These are phyloP conservation scores for Ornithoptera priamus DNA, from an alignment of 2,888 invertebrate genomes.

Conservation along the genomic window DNA sequence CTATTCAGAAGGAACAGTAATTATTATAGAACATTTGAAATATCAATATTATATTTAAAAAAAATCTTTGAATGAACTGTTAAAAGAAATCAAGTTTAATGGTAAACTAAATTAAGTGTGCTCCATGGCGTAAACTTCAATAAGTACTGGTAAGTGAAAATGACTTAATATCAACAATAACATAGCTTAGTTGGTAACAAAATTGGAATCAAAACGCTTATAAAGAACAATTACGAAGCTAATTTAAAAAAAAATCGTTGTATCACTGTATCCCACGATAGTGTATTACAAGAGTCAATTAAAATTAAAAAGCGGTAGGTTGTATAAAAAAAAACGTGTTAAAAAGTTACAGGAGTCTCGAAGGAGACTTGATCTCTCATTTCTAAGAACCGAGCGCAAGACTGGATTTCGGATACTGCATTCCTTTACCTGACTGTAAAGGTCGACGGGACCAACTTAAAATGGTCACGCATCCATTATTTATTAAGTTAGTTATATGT, in stretches of 20 bases:
- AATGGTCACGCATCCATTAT: slow-evolving; percentile 18
- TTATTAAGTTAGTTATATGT: slow-evolving; percentile 19
- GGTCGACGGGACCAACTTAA: slow-evolving; percentile 18
- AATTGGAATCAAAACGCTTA: not conserved
- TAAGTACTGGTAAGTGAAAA: too few relatives aligned
- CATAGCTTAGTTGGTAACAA: not conserved
- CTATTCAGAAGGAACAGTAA: too few relatives aligned
- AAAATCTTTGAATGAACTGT: too few relatives aligned
- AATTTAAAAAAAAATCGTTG: not conserved
- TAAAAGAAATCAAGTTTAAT: too few relatives aligned
- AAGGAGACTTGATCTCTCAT: slow-evolving; percentile 22
- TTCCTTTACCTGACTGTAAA: slow-evolving; percentile 25
- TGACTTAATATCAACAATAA: too few relatives aligned
- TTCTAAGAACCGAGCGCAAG: slow-evolving; percentile 37
- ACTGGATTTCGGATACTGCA: slow-evolving; percentile 37
- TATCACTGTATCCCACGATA: not conserved
- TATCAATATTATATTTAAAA: too few relatives aligned
- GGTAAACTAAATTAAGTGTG: too few relatives aligned
- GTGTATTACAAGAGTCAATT: slow-evolving; percentile 4
- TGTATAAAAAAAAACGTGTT: slow-evolving; percentile 10
- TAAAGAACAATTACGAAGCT: not conserved
- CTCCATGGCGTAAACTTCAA: too few relatives aligned
- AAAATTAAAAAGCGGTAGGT: slow-evolving; percentile 23
- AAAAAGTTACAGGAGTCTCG: slow-evolving; percentile 7
- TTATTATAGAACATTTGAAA: too few relatives aligned